Evolutionary conservation across 1,140 invertebrate species (phyloP).

Genomic region (Anadara kagoshimensis): DNA sequence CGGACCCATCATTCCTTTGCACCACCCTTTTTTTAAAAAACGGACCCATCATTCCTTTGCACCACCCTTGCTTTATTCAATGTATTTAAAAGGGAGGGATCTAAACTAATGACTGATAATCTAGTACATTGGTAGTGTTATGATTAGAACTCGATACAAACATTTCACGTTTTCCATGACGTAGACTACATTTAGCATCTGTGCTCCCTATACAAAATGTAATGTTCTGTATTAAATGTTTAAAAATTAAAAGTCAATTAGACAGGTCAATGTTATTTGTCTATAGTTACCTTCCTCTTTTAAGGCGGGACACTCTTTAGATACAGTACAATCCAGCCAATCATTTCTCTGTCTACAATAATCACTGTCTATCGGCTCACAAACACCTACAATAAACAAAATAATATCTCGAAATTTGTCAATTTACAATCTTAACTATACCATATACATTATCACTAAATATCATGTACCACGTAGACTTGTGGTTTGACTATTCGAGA

Average conservation of each 20-base stretch:
- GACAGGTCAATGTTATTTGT: too few relatives aligned
- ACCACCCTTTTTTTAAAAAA: neutral
- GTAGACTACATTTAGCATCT: too few relatives aligned
- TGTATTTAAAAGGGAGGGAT: neutral
- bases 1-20: neutral
- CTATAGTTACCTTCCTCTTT: slow-evolving; percentile 18
- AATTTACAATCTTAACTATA: neutral
- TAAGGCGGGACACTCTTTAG: slow-evolving; percentile 6
- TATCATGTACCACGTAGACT: too few relatives aligned
- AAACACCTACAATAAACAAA: slow-evolving; percentile 31
- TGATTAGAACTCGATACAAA: too few relatives aligned
- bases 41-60: neutral
- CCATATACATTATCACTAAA: too few relatives aligned
- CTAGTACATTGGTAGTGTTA: too few relatives aligned
- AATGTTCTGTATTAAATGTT: too few relatives aligned
- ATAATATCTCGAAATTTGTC: neutral
- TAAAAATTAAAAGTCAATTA: too few relatives aligned
- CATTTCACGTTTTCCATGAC: too few relatives aligned
- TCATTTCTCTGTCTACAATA: slow-evolving; percentile 14
- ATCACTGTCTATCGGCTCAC: slow-evolving; percentile 38
- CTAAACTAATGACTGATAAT: too few relatives aligned
- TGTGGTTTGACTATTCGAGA: too few relatives aligned
- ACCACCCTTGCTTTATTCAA: neutral
- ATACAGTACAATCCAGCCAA: slow-evolving; percentile 1
- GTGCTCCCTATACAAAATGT: too few relatives aligned